Percentiles rank a stretch among this genome's conserved stretches.
Conservation (phyloP, 1,140 invertebrate genomes). For the Drosophila gunungcola region DNA sequence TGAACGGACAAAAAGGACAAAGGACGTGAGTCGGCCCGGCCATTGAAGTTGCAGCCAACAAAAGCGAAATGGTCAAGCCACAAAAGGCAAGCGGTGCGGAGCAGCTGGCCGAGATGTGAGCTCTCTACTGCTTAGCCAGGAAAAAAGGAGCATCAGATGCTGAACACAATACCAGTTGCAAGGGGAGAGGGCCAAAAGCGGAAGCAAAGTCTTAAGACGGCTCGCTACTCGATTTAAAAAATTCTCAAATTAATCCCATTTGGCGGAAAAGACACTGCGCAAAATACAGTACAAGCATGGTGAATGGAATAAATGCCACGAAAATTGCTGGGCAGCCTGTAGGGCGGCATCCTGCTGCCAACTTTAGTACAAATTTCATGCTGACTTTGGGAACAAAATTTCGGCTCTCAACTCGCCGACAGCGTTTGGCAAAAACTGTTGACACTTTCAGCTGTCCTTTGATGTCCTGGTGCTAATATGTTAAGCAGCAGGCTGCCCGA, state of each 20-base stretch:
- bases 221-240: constrained; percentile 16
- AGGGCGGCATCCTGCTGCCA: constrained; percentile 42
- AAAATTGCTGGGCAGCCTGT: constrained; percentile 35
- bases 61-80: constrained; percentile 70
- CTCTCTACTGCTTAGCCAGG: no score
- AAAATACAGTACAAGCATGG: constrained; percentile 24
- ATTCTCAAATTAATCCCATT: constrained; percentile 54
- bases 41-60: constrained; percentile 36
- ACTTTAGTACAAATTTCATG: constrained; percentile 56
- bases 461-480: constrained; percentile 74
- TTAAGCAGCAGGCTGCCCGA: constrained; percentile 66
- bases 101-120: constrained; percentile 56
- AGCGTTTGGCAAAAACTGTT: constrained; percentile 50
- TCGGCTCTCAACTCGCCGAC: constrained; percentile 41
- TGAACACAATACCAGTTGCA: constrained; percentile 6
- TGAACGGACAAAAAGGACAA: constrained; percentile 60
- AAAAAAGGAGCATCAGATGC: constrained; percentile 22
- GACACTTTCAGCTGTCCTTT: constrained; percentile 75
- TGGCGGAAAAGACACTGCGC: constrained; percentile 50
- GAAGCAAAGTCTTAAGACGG: constrained; percentile 45
- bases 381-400: constrained; percentile 34
- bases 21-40: constrained; percentile 27
- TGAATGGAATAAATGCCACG: constrained; percentile 54
- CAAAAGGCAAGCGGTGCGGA: constrained; percentile 68
- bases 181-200: constrained; percentile 15